Evolutionary conservation across 2,888 invertebrate genomes (phyloP).

Genomic region (Phorcus lineatus): DNA sequence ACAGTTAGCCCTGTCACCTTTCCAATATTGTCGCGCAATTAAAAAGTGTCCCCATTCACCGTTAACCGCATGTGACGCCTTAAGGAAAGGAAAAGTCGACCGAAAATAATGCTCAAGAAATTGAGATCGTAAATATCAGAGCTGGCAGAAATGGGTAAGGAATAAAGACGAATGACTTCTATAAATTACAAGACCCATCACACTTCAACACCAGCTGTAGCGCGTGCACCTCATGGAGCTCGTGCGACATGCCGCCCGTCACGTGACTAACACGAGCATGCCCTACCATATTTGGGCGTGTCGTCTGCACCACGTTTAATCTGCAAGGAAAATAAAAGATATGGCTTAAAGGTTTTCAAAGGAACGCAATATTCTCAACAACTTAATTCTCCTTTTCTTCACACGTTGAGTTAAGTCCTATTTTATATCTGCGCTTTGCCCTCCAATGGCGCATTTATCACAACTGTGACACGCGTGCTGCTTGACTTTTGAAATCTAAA

Average conservation of each 20-base stretch:
- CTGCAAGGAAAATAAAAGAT: neutral
- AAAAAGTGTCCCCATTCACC: neutral
- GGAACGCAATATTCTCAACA: neutral
- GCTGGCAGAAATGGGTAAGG: neutral
- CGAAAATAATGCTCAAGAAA: constrained; percentile 18
- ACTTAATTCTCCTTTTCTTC: neutral
- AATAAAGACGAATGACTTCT: constrained; percentile 9
- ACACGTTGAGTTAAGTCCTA: neutral
- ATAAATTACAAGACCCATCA: neutral
- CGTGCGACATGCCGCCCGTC: neutral
- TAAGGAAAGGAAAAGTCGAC: neutral
- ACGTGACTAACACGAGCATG: neutral
- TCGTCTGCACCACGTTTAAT: neutral
- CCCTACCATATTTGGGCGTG: neutral
- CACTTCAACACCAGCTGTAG: constrained; percentile 10
- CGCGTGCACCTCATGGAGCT: neutral
- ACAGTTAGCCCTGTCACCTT: neutral
- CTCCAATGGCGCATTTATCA: too few relatives aligned
- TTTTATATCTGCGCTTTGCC: too few relatives aligned
- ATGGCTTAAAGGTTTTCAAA: neutral
- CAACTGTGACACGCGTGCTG: too few relatives aligned
- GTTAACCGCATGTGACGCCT: neutral
- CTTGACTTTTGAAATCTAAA: too few relatives aligned
- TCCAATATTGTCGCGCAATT: neutral
- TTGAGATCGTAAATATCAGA: constrained; percentile 20